Conservation (phyloP, 2,888 invertebrate species). For the Lithophane ornitopus region DNA sequence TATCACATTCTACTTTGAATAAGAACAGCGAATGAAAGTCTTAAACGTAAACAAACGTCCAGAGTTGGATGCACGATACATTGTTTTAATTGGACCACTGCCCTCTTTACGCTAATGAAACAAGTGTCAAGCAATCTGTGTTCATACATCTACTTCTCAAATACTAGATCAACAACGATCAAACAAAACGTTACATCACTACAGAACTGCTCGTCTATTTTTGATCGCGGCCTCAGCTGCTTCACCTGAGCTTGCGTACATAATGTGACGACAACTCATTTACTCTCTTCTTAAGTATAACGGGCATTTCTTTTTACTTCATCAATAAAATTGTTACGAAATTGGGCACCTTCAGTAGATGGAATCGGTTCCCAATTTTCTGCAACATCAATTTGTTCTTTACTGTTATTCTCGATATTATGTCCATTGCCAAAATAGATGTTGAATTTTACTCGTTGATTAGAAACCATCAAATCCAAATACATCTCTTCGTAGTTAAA, state of each 20-base stretch:
- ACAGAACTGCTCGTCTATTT: conserved; percentile 63
- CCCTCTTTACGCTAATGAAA: conserved; percentile 51
- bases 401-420: conserved; percentile 43
- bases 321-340: conserved; percentile 48
- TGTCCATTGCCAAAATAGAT: background rate
- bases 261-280: conserved; percentile 64
- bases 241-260: conserved; percentile 62
- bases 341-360: conserved; percentile 33
- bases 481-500: conserved; percentile 3
- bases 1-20: conserved; percentile 8
- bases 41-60: conserved; percentile 42
- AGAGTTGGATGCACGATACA: conserved; percentile 23
- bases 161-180: conserved; percentile 59
- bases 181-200: conserved; percentile 67
- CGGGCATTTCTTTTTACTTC: conserved; percentile 43
- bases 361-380: conserved; percentile 53
- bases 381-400: conserved; percentile 53
- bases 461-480: conserved; percentile 17
- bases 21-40: conserved; percentile 17
- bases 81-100: conserved; percentile 51
- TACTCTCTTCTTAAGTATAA: conserved; percentile 46
- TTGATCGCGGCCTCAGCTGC: conserved; percentile 61
- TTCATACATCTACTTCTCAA: conserved; percentile 54
- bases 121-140: conserved; percentile 47
- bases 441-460: conserved; percentile 7